phyloP scores from a whole-genome alignment of 2,797 vertebrate genomes.

The Sebastes diploproa region DNA sequence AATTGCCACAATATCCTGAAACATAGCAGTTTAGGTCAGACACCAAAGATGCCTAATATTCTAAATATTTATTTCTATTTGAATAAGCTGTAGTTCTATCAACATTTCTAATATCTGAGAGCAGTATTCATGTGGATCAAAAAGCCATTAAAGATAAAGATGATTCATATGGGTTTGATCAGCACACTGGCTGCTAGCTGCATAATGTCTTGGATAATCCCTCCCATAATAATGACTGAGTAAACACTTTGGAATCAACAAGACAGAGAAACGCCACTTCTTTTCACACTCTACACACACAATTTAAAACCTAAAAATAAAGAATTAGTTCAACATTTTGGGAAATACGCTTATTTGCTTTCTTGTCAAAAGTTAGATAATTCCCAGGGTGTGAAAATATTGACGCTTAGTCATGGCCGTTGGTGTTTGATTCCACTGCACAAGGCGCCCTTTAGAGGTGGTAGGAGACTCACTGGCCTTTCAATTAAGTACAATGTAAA shows the following conservation, averaged over 20 bases:
- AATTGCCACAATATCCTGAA: neutral
- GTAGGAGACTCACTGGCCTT: no score
- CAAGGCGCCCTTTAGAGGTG: no score
- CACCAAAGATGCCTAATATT: neutral
- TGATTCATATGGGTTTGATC: neutral
- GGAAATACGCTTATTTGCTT: neutral
- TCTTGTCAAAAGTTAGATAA: neutral
- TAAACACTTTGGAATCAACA: neutral
- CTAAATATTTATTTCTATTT: neutral
- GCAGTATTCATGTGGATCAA: neutral
- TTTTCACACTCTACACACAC: neutral
- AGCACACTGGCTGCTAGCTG: neutral
- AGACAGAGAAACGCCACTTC: neutral
- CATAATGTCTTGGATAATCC: neutral
- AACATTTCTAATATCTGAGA: neutral
- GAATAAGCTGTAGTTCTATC: neutral
- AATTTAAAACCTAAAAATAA: neutral
- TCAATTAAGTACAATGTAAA: no score
- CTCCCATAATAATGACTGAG: slow-evolving; percentile 1
- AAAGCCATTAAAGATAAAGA: neutral
- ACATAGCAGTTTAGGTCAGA: neutral
- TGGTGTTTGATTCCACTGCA: no score
- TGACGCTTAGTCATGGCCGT: no score
- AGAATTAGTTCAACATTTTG: neutral
- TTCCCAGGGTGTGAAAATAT: no score